phyloP scores from a whole-genome alignment of 1,140 invertebrate genomes.

The Mya arenaria region DNA sequence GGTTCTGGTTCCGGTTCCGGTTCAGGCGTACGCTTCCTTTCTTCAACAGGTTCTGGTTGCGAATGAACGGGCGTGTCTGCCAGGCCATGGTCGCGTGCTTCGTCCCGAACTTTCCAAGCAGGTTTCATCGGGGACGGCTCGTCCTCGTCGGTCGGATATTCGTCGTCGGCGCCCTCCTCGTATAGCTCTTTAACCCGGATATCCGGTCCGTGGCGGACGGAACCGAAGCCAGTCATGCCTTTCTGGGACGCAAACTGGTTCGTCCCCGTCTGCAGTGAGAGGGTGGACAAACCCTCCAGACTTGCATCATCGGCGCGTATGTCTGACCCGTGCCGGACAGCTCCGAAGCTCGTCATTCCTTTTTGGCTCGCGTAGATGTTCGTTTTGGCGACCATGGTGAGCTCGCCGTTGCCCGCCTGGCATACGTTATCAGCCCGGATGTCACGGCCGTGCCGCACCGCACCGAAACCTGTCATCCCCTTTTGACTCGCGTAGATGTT shows the following conservation, averaged over 20 bases:
- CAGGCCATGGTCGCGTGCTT: not conserved
- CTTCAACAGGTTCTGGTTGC: not conserved
- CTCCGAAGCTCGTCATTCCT: conserved; percentile 43
- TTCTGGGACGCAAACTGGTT: conserved; percentile 87
- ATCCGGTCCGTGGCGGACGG: conserved; percentile 71
- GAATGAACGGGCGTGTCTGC: not conserved
- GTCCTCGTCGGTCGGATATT: conserved; percentile 49
- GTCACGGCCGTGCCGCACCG: conserved; percentile 72
- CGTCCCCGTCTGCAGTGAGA: conserved; percentile 94
- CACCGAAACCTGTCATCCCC: conserved; percentile 71
- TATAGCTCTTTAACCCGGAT: conserved; percentile 62
- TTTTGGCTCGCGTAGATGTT: conserved; percentile 37
- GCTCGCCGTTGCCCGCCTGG: conserved; percentile 23
- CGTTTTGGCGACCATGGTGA: conserved; percentile 31
- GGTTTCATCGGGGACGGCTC: conserved; percentile 25
- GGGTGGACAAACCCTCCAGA: conserved; percentile 87
- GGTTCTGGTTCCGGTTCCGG: not conserved
- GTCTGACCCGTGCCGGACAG: conserved; percentile 37
- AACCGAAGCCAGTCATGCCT: conserved; percentile 72
- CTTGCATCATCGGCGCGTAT: conserved; percentile 62
- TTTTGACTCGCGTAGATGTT: conserved; percentile 87
- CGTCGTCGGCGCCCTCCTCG: conserved; percentile 39
- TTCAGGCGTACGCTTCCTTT: not conserved
- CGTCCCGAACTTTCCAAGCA: conserved; percentile 34
- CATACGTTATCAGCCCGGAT: conserved; percentile 40